Evolutionary conservation across 2,113 vertebrate genomes (phyloP), one percentile per base, ranked within the genome.

Genomic region (Cairina moschata): DNA sequence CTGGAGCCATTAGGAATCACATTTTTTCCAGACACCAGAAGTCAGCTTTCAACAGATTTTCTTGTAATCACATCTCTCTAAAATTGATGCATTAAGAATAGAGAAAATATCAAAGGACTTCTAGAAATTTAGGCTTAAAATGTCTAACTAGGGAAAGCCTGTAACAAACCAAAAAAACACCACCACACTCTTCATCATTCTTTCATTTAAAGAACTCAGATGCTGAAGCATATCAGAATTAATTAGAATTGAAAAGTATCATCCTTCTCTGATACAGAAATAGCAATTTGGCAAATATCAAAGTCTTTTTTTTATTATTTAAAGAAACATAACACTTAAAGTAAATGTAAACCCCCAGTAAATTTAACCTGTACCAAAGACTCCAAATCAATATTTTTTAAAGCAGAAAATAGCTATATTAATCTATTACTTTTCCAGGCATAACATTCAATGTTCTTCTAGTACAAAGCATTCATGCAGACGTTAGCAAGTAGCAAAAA

Each of bases 401-500:
- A 74, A 88, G 11, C 21, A 72, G n/a, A 3, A 4, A 60, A 13
- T 11, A 84, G 5, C 11, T 32, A 26, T 12, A 44, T 20, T 14
- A 18, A 12, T 3, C 16, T 31, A 1, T 58, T 71, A 50, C 26
- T 79, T 54, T 31, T 82, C 32, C 55, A 88, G 20, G 13, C 10
- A 44, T 36, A 77, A 65, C 54, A 1, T 7, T 71, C 36, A 71
- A 34, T 3, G 3, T 8, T 29, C 29, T 38, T 29, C 66, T 42
- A 28, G 25, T 60, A 67, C 81, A 75, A 0, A 44, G 10, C 5
- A 18, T 23, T 31, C 14, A 23, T 1, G 5, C 1, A 23, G 2
- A 22, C 1, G 3, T 1, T 23, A 25, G 1, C 29, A 4, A 75
- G 3, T 46, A 14, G 8, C 4, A 26, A 4, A 59, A 73, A 67